Evolutionary conservation across 1,140 invertebrate genomes (phyloP).

Genomic region (Aethina tumida): DNA sequence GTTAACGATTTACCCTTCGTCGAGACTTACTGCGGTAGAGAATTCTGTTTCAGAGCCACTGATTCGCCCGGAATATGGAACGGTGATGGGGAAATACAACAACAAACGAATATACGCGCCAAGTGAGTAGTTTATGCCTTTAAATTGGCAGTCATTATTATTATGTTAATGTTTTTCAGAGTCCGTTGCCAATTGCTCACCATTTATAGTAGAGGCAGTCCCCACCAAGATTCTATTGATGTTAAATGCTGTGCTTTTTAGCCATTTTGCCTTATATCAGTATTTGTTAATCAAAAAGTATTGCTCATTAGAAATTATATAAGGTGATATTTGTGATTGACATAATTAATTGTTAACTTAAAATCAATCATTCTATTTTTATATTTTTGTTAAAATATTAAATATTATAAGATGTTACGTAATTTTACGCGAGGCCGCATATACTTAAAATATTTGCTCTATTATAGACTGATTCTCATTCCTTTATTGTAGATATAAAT

Average conservation of each 20-base stretch:
- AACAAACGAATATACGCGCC: slow-evolving; percentile 56
- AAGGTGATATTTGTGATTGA: background rate
- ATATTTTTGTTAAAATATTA: background rate
- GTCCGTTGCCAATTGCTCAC: slow-evolving; percentile 36
- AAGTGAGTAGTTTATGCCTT: slow-evolving; percentile 42
- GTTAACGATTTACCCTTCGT: slow-evolving; percentile 65
- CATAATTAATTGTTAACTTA: background rate
- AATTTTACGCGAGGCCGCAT: slow-evolving; percentile 7
- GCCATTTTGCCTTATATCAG: slow-evolving; percentile 12
- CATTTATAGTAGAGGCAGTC: slow-evolving; percentile 30
- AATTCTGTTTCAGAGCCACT: slow-evolving; percentile 59
- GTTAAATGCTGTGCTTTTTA: slow-evolving; percentile 22
- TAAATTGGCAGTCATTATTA: slow-evolving; percentile 4
- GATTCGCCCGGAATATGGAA: slow-evolving; percentile 62
- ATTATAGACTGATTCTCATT: slow-evolving; percentile 13
- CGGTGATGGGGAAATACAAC: slow-evolving; percentile 74
- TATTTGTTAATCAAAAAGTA: slow-evolving; percentile 8
- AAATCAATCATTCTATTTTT: background rate
- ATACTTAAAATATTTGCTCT: slow-evolving; percentile 12
- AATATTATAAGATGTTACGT: background rate
- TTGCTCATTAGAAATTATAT: background rate
- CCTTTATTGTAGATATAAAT: slow-evolving; percentile 2
- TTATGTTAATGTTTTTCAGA: slow-evolving; percentile 29
- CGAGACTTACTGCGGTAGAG: slow-evolving; percentile 61
- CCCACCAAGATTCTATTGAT: slow-evolving; percentile 12